These are phyloP conservation scores for Rhea pennata DNA, from an alignment of 2,113 vertebrate species.

Conservation along the genomic window DNA sequence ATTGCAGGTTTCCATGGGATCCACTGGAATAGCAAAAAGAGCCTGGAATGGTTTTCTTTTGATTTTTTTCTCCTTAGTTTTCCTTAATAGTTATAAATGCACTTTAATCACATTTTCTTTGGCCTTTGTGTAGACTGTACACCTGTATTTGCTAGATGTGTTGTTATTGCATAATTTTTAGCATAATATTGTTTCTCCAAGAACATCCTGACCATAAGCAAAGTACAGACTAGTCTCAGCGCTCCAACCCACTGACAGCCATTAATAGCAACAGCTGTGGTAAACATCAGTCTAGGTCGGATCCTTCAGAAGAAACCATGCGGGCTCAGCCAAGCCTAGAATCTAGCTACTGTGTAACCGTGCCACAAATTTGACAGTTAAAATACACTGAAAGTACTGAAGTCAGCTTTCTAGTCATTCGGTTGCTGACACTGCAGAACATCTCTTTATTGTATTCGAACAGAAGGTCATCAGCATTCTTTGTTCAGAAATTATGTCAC, in stretches of 20 bases:
- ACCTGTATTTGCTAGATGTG: not conserved
- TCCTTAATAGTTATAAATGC: not conserved
- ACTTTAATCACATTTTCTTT: not conserved
- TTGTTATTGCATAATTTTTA: not conserved
- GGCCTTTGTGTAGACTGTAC: not conserved
- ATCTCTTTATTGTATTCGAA: not conserved
- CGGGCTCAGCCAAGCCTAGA: not conserved
- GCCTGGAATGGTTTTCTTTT: not conserved
- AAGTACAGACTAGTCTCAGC: not conserved
- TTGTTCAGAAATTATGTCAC: conserved; percentile 57
- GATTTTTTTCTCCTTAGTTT: not conserved
- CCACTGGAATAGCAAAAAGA: conserved; percentile 14
- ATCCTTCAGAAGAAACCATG: not conserved
- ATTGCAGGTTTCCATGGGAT: conserved; percentile 32
- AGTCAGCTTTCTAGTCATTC: not conserved
- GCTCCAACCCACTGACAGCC: not conserved
- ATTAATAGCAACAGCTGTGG: not conserved
- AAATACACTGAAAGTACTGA: not conserved
- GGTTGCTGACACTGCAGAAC: conserved; percentile 6
- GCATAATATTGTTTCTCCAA: not conserved
- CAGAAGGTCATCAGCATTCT: not conserved
- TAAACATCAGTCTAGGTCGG: not conserved
- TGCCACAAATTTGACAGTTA: not conserved
- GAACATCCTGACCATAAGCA: not conserved
- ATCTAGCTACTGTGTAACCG: not conserved